These are phyloP conservation scores for Caenorhabditis panamensis DNA, from an alignment of 2,888 invertebrate genomes.

Conservation along the genomic window DNA sequence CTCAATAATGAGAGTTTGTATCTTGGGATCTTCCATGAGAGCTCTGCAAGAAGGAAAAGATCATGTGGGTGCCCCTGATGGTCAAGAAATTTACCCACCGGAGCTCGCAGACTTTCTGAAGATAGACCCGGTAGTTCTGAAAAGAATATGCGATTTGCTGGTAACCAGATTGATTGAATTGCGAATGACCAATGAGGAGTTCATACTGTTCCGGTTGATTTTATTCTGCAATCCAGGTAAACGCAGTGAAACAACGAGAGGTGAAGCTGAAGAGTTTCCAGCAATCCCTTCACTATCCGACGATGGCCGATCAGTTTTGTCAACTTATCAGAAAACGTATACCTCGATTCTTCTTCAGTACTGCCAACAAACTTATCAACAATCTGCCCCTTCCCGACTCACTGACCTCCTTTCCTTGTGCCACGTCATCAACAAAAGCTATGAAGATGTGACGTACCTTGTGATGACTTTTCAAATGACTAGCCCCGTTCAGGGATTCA, in stretches of 20 bases:
- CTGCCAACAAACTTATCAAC: constrained; percentile 27
- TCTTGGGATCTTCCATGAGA: not conserved
- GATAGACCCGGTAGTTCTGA: not conserved
- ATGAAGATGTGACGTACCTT: constrained; percentile 30
- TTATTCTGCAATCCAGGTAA: not conserved
- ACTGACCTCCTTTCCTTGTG: constrained; percentile 34
- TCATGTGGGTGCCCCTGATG: not conserved
- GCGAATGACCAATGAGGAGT: not conserved
- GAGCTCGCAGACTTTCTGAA: not conserved
- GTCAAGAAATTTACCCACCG: not conserved
- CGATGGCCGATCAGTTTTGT: not conserved
- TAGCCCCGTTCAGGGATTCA: not conserved
- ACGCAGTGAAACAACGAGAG: not conserved
- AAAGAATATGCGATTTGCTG: not conserved
- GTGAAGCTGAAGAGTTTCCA: not conserved
- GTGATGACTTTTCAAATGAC: not conserved
- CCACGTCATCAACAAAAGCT: constrained; percentile 26
- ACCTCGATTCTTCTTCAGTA: constrained; percentile 28
- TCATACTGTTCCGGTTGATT: not conserved
- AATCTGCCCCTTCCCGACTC: constrained; percentile 23
- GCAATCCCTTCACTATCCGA: not conserved
- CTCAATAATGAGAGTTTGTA: not conserved
- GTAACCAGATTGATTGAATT: not conserved
- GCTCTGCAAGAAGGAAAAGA: not conserved
- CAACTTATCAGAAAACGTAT: constrained; percentile 24